Evolutionary conservation across 1,140 invertebrate genomes (phyloP), one percentile per base, ranked within the genome.

Genomic region (Calephelis nemesis): DNA sequence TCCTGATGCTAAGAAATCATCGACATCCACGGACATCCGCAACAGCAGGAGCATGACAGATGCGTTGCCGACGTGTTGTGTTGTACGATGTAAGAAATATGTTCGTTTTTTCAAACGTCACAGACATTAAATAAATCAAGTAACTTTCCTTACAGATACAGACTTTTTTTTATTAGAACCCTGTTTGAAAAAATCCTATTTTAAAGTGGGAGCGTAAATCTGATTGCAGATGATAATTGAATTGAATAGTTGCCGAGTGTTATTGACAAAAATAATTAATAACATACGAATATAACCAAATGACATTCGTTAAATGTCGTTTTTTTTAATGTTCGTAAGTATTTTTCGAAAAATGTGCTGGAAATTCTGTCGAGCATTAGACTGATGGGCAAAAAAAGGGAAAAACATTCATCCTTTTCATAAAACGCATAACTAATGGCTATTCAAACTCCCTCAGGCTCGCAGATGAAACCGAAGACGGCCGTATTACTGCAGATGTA

Each of bases 361-460:
- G 39, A 13, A 47, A 67, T 47, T 54, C 63, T 42, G 39, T 40
- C 39, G 65, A 74, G 69, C 71, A 74, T 72, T 74, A 74, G 67
- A 72, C 73, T 70, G 73, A 65, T 68, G 72, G 71, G 68, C 68
- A 72, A 69, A 30, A 52, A 68, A 69, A 72, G 70, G 72, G 70
- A 75, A 75, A 72, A 72, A 42, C 70, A 75, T 72, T 75, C 71
- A 75, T 72, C 72, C 73, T 68, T 75, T 75, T 72, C 73, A 75
- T 74, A 69, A 72, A 74, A 72, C 70, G 73, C 73, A 74, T 74
- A 72, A 72, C 70, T 74, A 75, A 75, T 72, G 70, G 65, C 73
- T 72, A 75, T 75, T 75, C 71, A 75, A 75, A 75, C 54, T 73
- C 74, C 70, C 68, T 70, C 65, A 68, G 71, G 68, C 74, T 75